Evolutionary conservation across 1,140 invertebrate species (phyloP), one percentile per base, ranked within the genome.

Genomic region (Parapsyche elsis): DNA sequence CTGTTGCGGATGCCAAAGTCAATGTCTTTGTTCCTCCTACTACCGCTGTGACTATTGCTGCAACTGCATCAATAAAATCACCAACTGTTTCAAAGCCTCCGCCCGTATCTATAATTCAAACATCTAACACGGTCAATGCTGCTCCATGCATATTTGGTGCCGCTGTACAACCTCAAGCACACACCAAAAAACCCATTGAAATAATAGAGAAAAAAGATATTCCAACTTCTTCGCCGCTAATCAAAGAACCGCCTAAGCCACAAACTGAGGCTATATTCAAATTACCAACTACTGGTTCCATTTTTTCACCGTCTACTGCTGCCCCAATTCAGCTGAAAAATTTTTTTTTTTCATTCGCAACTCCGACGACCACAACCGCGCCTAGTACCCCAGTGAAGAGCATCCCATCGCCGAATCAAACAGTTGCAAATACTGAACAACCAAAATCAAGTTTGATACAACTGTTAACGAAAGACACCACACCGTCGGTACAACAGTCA

Each of bases 301-400:
- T 14, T 21, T 73, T 53, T n/a, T 0, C 38, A 1, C 14, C 71
- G 14, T 16, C 71, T 46, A n/a, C 64, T 26, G 5, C 64, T 9
- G 24, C 46, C 12, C n/a, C 71, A 2, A 38, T 23, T 10, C 38
- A 73, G 46, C 9, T 24, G 5, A 73, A 73, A 46, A 16, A 45
- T 45, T 46, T 53, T 16, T 73, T 38, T 23, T 73, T 73, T n/a
- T 46, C 71, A 12, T 73, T 73, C 23, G 7, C 71, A 45, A 4
- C 44, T 46, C 10, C 71, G 7, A 73, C 9, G 4, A 2, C 30
- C 46, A 23, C 71, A 45, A 24, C 64, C 9, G 9, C 64, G 12
- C n/a, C n/a, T 61, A 19, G 59, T 4, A 61, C n/a, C 0, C 30
- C 24, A 67, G 24, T 26, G 9, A 10, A 67, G 26, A 67, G 9